Percentiles rank a stretch among this genome's conserved stretches.
Conservation (phyloP, 2,113 vertebrate genomes). For the Phyllopteryx taeniolatus region DNA sequence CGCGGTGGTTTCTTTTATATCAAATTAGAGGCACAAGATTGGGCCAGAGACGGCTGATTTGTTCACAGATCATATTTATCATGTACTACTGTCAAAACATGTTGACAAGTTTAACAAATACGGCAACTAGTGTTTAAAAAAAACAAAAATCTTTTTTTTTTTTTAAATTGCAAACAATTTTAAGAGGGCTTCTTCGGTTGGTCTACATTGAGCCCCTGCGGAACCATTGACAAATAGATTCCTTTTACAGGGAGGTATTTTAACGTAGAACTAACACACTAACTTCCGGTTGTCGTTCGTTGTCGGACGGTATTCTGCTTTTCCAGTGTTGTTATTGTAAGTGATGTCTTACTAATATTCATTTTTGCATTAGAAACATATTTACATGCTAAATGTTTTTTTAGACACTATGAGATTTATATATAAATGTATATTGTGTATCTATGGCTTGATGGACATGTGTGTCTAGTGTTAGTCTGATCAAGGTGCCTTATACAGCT, state of each 20-base stretch:
- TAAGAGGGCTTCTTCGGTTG: neutral
- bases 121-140: too few species aligned
- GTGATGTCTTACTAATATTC: neutral
- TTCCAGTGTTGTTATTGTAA: neutral
- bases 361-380: neutral
- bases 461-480: neutral
- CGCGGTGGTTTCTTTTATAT: too few species aligned
- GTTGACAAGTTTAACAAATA: too few species aligned
- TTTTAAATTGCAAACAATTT: too few species aligned
- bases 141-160: too few species aligned
- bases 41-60: too few species aligned
- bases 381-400: neutral
- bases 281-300: conserved; percentile 45
- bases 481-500: neutral
- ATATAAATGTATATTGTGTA: neutral
- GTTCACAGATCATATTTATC: too few species aligned
- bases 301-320: too few species aligned
- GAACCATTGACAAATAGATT: conserved; percentile 6
- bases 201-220: neutral
- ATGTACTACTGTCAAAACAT: too few species aligned
- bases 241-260: conserved; percentile 24
- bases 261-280: neutral
- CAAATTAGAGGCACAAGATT: too few species aligned
- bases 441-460: neutral
- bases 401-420: neutral